Conservation (phyloP, 2,113 vertebrate genomes). For the Barnardius zonarius region DNA sequence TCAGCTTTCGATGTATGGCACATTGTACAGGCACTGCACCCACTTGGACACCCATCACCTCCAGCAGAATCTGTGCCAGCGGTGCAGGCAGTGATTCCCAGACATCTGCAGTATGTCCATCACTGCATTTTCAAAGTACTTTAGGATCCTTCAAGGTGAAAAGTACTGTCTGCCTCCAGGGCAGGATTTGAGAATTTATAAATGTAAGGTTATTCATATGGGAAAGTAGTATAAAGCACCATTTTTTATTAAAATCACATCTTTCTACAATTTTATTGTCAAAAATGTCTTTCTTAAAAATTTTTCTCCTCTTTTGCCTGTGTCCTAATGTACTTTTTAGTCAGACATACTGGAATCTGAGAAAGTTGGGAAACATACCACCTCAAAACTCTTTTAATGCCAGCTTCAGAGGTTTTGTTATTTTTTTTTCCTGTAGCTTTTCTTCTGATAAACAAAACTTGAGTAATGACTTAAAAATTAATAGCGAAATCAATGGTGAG, state of each 20-base stretch:
- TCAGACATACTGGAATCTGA: neutral
- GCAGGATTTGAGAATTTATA: neutral
- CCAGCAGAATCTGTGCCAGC: neutral
- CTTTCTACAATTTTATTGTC: neutral
- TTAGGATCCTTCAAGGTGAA: neutral
- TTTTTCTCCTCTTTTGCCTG: neutral
- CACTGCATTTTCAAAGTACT: neutral
- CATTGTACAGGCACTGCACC: neutral
- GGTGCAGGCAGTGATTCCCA: neutral
- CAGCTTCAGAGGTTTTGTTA: neutral
- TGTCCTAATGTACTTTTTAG: neutral
- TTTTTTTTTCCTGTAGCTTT: neutral
- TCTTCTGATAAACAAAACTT: neutral
- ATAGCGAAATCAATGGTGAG: neutral
- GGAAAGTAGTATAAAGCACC: neutral
- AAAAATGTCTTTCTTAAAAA: neutral
- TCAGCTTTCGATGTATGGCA: neutral
- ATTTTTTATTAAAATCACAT: neutral
- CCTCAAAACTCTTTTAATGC: neutral
- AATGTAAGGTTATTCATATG: neutral
- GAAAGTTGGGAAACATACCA: neutral
- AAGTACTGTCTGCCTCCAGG: neutral
- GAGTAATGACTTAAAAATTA: neutral
- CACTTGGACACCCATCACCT: neutral
- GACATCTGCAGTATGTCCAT: neutral